Evolutionary conservation across 2,797 vertebrate genomes (phyloP).

Genomic region (Crotalus adamanteus): DNA sequence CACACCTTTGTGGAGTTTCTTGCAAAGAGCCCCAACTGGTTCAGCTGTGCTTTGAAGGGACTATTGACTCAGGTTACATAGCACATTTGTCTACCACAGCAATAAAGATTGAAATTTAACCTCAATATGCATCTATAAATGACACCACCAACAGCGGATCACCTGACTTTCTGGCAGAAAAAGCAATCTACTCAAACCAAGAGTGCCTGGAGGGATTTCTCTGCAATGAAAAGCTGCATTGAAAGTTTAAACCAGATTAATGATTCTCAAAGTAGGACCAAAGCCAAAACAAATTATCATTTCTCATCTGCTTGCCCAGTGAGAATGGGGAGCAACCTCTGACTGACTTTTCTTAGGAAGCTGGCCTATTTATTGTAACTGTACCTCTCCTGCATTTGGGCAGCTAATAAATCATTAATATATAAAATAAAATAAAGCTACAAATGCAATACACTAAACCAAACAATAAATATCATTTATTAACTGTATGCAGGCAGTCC

Average conservation of each 20-base stretch:
- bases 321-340: background rate
- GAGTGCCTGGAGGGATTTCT: conserved; percentile 20
- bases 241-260: background rate
- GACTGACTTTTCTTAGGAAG: background rate
- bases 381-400: background rate
- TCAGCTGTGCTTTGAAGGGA: conserved; percentile 12
- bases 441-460: background rate
- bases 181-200: background rate
- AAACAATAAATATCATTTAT: background rate
- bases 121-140: conserved; percentile 21
- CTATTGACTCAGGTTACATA: conserved; percentile 25
- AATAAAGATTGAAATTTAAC: conserved; percentile 42
- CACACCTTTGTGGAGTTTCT: conserved; percentile 9
- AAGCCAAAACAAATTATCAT: background rate
- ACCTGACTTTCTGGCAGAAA: background rate
- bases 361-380: background rate
- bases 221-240: background rate
- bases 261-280: background rate
- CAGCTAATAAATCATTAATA: background rate
- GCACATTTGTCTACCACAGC: conserved; percentile 1
- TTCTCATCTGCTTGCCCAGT: background rate
- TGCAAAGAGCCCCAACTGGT: conserved; percentile 27
- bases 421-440: background rate
- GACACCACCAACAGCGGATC: conserved; percentile 8
- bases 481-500: background rate